Evolutionary conservation across 2,113 vertebrate genomes (phyloP).

Genomic region (Nothocercus nigrocapillus): DNA sequence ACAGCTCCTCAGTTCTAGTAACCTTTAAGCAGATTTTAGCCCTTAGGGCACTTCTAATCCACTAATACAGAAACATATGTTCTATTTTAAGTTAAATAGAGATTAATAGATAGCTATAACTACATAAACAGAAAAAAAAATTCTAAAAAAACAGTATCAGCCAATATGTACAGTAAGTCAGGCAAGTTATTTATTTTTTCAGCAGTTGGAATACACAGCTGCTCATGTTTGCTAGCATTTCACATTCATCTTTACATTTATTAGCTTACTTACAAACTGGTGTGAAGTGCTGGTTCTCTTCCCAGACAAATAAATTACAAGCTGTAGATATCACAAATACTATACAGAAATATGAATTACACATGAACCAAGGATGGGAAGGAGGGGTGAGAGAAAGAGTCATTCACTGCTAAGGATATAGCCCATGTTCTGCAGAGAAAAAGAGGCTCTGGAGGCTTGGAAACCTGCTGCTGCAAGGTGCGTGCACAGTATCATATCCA

Average conservation of each 20-base stretch:
- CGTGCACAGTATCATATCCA: not conserved
- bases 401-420: not conserved
- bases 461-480: not conserved
- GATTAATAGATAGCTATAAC: not conserved
- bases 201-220: slow-evolving; percentile 9
- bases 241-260: slow-evolving; percentile 6
- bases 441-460: not conserved
- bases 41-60: not conserved
- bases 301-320: slow-evolving; percentile 29
- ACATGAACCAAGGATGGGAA: not conserved
- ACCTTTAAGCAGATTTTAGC: not conserved
- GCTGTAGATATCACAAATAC: not conserved
- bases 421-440: slow-evolving; percentile 9
- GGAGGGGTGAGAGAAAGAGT: not conserved
- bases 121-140: not conserved
- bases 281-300: not conserved
- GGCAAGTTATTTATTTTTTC: slow-evolving; percentile 38
- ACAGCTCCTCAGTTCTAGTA: not conserved
- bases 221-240: not conserved
- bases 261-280: not conserved
- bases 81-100: not conserved
- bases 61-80: not conserved
- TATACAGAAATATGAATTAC: not conserved
- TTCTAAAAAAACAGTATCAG: not conserved
- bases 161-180: not conserved